Evolutionary conservation across 2,888 invertebrate genomes (phyloP), one percentile per base, ranked within the genome.

Genomic region (Drosophila pseudotalamancana): DNA sequence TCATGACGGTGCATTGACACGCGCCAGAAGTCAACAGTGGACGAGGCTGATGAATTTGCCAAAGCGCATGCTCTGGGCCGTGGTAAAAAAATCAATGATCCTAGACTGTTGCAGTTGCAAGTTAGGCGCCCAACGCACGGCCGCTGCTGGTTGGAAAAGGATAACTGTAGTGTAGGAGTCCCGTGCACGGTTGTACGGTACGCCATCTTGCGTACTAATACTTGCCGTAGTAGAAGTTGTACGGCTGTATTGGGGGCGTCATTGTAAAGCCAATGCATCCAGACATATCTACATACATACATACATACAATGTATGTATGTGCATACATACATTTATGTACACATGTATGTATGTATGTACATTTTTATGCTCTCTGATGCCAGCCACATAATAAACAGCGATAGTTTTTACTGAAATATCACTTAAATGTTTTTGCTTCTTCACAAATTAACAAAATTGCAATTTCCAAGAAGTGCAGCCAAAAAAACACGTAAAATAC

Each of bases 151-250:
- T 73, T 64, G 50, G 67, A 85, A 63, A 72, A 64, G 72, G 85
- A 87, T 71, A 66, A 68, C 78, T 40, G 59, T 75, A 81, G 45
- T 53, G 31, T 19, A 48, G 35, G 25, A 19, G 6, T 46, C 51
- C 39, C 42, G 42, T 50, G 27, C 25, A 27, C 64, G 43, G 76
- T 85, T 82, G 66, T 80, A 83, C 83, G 79, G 71, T 85, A 87
- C 77, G 75, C 78, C 74, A 77, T 74, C 35, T 79, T 82, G 86
- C 88, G 86, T 83, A 87, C 71, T 78, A 82, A 77, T 66, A 56
- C 70, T 67, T 71, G 59, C 57, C 68, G 83, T 86, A 85, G 86
- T 85, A 82, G 74, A 64, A 84, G 78, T 81, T 74, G 77, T 78
- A 81, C 64, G 74, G 39, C 6, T 53, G 43, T 45, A 56, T 42